Conservation (phyloP, 2,888 invertebrate genomes). For the Acheta domesticus region DNA sequence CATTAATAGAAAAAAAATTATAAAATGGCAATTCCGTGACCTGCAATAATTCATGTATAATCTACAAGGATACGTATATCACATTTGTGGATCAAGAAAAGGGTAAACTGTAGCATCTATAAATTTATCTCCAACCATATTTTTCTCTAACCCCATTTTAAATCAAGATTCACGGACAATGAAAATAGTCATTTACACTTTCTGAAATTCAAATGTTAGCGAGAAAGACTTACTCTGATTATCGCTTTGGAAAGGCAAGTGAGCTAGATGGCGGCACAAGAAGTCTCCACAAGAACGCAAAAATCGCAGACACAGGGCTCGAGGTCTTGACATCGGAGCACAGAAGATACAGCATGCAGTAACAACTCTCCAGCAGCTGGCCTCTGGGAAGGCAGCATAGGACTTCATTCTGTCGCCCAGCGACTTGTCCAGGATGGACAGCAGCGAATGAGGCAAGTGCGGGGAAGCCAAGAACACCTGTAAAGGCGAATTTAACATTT, state of each 20-base stretch:
- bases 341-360: conserved; percentile 72
- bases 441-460: conserved; percentile 76
- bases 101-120: too few relatives aligned
- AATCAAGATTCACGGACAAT: too few relatives aligned
- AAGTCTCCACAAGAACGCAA: conserved; percentile 73
- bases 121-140: too few relatives aligned
- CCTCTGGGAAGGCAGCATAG: conserved; percentile 38
- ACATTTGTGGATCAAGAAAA: too few relatives aligned
- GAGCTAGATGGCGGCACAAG: conserved; percentile 66
- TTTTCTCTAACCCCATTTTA: too few relatives aligned
- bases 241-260: conserved; percentile 18
- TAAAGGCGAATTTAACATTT: conserved; percentile 19
- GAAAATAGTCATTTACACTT: too few relatives aligned
- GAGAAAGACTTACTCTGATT: background rate
- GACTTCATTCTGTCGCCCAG: conserved; percentile 50
- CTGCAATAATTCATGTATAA: too few relatives aligned
- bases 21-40: too few relatives aligned
- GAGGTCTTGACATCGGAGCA: conserved; percentile 75
- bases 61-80: too few relatives aligned
- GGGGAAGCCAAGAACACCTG: conserved; percentile 59
- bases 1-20: too few relatives aligned
- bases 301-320: conserved; percentile 68
- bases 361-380: conserved; percentile 65
- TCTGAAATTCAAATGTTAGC: too few relatives aligned
- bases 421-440: conserved; percentile 66